phyloP scores from a whole-genome alignment of 2,113 vertebrate genomes.

The Athene noctua region DNA sequence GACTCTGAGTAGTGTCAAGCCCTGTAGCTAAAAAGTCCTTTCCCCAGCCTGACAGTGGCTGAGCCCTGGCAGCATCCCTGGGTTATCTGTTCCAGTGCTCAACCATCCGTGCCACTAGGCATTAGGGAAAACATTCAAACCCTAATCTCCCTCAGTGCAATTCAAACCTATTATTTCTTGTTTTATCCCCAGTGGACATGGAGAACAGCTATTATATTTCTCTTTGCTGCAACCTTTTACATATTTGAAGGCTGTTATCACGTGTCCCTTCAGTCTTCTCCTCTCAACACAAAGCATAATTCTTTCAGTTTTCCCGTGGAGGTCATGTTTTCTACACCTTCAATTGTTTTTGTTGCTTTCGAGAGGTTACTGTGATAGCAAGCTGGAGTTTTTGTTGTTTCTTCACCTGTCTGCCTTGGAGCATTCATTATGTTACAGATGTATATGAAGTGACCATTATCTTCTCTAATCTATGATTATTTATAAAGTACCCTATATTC shows the following conservation, averaged over 20 bases:
- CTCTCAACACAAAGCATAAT: constrained; percentile 16
- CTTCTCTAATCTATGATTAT: constrained; percentile 25
- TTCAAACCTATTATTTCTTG: constrained; percentile 62
- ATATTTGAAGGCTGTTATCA: constrained; percentile 52
- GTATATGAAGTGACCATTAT: constrained; percentile 31
- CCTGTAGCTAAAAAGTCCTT: neutral
- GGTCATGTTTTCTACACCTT: constrained; percentile 24
- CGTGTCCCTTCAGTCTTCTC: neutral
- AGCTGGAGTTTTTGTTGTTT: constrained; percentile 33
- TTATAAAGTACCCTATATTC: constrained; percentile 17
- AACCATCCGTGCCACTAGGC: neutral
- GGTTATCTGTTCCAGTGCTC: constrained; percentile 26
- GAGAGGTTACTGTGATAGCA: constrained; percentile 9
- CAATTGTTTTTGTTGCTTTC: neutral
- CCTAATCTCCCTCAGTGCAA: constrained; percentile 45
- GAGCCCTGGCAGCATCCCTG: neutral
- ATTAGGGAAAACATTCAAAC: constrained; percentile 16
- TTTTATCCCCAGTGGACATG: constrained; percentile 42
- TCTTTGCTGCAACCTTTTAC: constrained; percentile 52
- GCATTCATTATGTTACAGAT: neutral
- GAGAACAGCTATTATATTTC: constrained; percentile 47
- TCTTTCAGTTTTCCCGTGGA: constrained; percentile 26
- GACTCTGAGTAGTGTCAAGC: neutral
- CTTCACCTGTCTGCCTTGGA: neutral
- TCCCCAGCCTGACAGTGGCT: neutral